These are phyloP conservation scores for Ibycter americanus DNA, from an alignment of 2,797 vertebrate genomes.

Conservation along the genomic window DNA sequence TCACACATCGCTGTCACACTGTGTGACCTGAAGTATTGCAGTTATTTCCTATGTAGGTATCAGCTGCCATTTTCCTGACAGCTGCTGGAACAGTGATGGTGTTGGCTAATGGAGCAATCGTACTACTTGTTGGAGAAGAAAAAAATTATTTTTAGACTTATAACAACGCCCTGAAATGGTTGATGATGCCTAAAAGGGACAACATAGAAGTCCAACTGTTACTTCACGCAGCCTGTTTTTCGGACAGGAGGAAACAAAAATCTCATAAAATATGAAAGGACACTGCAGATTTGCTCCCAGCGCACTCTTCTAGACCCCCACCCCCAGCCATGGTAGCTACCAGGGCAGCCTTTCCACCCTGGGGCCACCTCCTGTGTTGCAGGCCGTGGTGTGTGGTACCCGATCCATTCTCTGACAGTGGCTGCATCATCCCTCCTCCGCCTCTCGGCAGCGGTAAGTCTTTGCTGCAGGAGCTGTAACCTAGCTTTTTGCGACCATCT, in stretches of 20 bases:
- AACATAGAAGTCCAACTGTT: not conserved
- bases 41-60: constrained; percentile 6
- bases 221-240: not conserved
- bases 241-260: not conserved
- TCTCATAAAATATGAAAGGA: not conserved
- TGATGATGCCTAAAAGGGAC: not conserved
- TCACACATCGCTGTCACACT: not conserved
- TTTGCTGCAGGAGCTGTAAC: not conserved
- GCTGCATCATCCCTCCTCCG: not conserved
- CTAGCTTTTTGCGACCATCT: not conserved
- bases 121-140: not conserved
- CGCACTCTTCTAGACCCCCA: not conserved
- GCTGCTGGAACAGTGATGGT: not conserved
- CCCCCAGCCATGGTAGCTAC: not conserved
- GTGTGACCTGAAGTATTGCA: not conserved
- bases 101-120: constrained; percentile 20
- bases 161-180: not conserved
- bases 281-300: not conserved
- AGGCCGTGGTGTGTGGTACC: not conserved
- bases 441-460: not conserved
- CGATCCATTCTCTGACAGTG: not conserved
- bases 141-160: not conserved
- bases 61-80: constrained; percentile 11
- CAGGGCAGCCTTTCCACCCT: not conserved
- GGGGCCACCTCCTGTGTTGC: not conserved